phyloP scores from a whole-genome alignment of 2,888 invertebrate genomes.

The Allacma fusca region DNA sequence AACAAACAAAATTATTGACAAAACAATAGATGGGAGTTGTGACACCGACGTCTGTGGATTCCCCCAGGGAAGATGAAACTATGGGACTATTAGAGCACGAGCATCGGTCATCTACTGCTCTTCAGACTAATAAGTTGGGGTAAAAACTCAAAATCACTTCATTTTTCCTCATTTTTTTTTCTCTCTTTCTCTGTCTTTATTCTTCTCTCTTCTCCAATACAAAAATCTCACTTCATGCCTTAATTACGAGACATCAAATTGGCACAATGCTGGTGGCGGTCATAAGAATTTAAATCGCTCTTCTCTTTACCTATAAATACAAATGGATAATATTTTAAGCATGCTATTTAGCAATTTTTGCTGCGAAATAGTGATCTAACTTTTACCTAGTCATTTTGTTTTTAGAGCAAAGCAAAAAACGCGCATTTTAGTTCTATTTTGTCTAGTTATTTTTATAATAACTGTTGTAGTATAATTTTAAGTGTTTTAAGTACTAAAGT shows the following conservation, averaged over 20 bases:
- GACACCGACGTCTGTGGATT: conserved; percentile 25
- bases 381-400: background rate
- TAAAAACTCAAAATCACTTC: conserved; percentile 39
- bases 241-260: background rate
- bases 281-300: background rate
- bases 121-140: conserved; percentile 45
- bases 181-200: conserved; percentile 20
- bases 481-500: background rate
- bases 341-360: conserved; percentile 2
- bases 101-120: conserved; percentile 34
- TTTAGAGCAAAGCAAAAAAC: conserved; percentile 43
- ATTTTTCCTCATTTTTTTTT: background rate
- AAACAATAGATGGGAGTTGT: conserved; percentile 38
- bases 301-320: conserved; percentile 5
- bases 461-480: background rate
- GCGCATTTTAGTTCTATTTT: conserved; percentile 31
- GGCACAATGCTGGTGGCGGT: conserved; percentile 42
- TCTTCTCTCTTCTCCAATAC: background rate
- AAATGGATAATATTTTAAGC: background rate
- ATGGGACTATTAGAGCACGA: conserved; percentile 37
- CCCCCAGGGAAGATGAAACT: conserved; percentile 30
- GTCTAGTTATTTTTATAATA: background rate
- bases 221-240: background rate
- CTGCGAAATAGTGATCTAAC: background rate
- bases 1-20: conserved; percentile 22